phyloP scores from a whole-genome alignment of 2,888 invertebrate species.

The Chelonus formosanus region DNA sequence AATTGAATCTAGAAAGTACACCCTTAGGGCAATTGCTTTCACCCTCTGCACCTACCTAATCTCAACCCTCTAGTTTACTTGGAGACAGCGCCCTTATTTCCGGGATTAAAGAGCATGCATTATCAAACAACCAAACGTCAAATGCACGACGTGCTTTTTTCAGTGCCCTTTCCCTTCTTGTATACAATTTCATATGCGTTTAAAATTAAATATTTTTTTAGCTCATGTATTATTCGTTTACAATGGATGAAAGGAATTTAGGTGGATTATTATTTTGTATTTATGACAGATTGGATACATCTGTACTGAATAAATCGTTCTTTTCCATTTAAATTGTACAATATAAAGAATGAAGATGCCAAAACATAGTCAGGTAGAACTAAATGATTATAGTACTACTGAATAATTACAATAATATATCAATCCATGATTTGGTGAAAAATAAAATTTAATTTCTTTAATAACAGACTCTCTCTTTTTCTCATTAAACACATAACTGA shows the following conservation, averaged over 20 bases:
- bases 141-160: conserved; percentile 48
- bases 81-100: conserved; percentile 48
- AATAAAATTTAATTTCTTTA: too few species aligned
- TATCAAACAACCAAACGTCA: conserved; percentile 55
- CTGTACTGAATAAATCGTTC: too few species aligned
- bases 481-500: too few species aligned
- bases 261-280: not conserved
- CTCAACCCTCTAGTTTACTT: conserved; percentile 18
- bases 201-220: not conserved
- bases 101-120: conserved; percentile 47
- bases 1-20: conserved; percentile 26
- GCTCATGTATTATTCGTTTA: not conserved
- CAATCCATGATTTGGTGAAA: too few species aligned
- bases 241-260: not conserved
- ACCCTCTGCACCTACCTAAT: conserved; percentile 9
- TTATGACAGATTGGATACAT: too few species aligned
- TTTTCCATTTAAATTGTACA: too few species aligned
- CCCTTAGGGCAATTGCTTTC: conserved; percentile 8
- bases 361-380: too few species aligned
- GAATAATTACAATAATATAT: too few species aligned
- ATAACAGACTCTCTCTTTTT: too few species aligned
- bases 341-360: too few species aligned
- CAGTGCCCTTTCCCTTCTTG: conserved; percentile 11
- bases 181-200: too few species aligned
- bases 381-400: too few species aligned